phyloP scores from a whole-genome alignment of 2,888 invertebrate genomes.

The Diloba caeruleocephala region DNA sequence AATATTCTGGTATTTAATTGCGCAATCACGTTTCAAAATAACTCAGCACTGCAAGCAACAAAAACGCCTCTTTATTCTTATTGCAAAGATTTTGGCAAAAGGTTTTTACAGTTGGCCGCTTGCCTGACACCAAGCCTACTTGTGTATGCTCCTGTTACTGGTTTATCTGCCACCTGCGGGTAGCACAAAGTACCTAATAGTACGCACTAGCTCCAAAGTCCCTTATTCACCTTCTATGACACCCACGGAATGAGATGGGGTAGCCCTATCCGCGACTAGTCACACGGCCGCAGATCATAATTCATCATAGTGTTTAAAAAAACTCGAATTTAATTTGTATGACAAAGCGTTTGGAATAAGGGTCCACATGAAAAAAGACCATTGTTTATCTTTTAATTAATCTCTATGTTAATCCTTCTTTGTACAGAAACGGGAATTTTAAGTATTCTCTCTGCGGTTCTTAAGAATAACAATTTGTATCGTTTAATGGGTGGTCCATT shows the following conservation, averaged over 20 bases:
- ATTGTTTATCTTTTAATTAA: slow-evolving; percentile 50
- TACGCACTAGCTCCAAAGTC: too few relatives aligned
- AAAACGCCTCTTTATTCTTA: slow-evolving; percentile 23
- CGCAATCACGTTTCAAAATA: neutral
- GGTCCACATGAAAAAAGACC: slow-evolving; percentile 12
- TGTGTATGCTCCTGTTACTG: too few relatives aligned
- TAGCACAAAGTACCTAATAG: too few relatives aligned
- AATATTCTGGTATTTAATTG: too few relatives aligned
- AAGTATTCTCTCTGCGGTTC: slow-evolving; percentile 10
- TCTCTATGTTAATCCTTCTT: slow-evolving; percentile 37
- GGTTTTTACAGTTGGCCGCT: too few relatives aligned
- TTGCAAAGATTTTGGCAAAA: too few relatives aligned
- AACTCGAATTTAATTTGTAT: slow-evolving; percentile 34
- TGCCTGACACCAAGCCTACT: too few relatives aligned
- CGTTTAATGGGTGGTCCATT: slow-evolving; percentile 3
- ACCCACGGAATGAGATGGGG: too few relatives aligned
- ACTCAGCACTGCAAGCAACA: slow-evolving; percentile 1
- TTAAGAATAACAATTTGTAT: slow-evolving; percentile 18
- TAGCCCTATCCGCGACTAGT: too few relatives aligned
- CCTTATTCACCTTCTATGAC: too few relatives aligned
- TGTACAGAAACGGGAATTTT: slow-evolving; percentile 14
- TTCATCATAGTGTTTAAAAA: slow-evolving; percentile 29
- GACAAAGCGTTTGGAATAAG: slow-evolving; percentile 21
- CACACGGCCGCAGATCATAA: too few relatives aligned
- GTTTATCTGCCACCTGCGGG: too few relatives aligned